Conservation (phyloP, 2,113 vertebrate species). For the Clarias macrocephalus region DNA sequence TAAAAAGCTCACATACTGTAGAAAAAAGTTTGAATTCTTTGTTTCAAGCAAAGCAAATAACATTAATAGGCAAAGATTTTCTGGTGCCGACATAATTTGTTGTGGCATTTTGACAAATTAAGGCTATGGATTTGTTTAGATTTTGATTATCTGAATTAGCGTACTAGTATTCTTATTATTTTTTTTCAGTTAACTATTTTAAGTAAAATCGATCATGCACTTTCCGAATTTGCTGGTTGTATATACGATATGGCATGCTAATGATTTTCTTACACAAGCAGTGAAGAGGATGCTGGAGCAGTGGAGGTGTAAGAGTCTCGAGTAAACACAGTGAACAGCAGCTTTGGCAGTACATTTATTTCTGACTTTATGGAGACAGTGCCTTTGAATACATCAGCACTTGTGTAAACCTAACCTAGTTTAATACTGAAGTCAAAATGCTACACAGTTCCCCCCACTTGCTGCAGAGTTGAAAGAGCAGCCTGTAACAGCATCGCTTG, state of each 20-base stretch:
- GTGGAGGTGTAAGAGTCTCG: neutral
- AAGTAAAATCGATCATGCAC: neutral
- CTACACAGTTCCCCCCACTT: neutral
- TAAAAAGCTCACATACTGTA: neutral
- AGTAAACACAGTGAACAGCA: slow-evolving; percentile 4
- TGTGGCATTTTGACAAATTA: neutral
- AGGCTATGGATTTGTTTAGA: neutral
- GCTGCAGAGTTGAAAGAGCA: neutral
- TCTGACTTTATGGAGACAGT: neutral
- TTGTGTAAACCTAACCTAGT: slow-evolving; percentile 1
- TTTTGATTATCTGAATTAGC: neutral
- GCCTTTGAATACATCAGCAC: neutral
- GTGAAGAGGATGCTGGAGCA: neutral
- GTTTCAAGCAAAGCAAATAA: neutral
- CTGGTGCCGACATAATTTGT: neutral
- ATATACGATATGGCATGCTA: neutral
- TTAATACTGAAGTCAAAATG: neutral
- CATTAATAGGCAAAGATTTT: neutral
- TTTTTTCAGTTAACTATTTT: neutral
- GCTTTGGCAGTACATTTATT: neutral
- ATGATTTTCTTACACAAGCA: neutral
- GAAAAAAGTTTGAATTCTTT: neutral
- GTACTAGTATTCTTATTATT: neutral
- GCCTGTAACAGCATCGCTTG: neutral
- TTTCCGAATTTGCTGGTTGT: neutral